A percentile compares a stretch with the other conserved stretches of the same genome.
Conservation (phyloP, 2,113 vertebrate genomes). For the Mustelus asterias region DNA sequence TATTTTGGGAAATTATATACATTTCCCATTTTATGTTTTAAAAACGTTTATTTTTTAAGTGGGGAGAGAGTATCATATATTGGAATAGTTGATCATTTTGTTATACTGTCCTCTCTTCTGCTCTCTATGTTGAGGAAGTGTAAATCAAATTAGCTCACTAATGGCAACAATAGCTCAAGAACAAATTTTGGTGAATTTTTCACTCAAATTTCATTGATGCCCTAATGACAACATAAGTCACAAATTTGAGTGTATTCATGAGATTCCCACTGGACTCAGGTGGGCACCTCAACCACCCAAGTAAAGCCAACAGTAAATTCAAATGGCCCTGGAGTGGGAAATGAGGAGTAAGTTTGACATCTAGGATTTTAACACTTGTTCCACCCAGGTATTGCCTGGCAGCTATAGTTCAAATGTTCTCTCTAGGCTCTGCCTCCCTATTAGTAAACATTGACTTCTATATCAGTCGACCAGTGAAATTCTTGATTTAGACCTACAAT, state of each 20-base stretch:
- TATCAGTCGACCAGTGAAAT: background rate
- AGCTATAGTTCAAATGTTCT: background rate
- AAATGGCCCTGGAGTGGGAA: background rate
- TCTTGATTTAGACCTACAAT: background rate
- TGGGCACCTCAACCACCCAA: background rate
- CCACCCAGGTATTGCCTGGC: background rate
- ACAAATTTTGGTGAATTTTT: background rate
- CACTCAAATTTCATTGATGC: background rate
- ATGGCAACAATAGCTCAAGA: background rate
- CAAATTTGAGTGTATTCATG: background rate
- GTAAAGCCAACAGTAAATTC: background rate
- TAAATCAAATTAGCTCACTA: too few relatives aligned
- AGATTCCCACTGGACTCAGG: background rate
- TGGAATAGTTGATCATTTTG: too few relatives aligned
- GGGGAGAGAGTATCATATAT: too few relatives aligned
- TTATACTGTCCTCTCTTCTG: too few relatives aligned
- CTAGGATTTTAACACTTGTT: background rate
- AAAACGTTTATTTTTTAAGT: too few relatives aligned
- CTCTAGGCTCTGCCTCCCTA: background rate
- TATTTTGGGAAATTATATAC: too few relatives aligned
- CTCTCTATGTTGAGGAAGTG: too few relatives aligned
- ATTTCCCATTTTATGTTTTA: too few relatives aligned
- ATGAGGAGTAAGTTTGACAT: background rate
- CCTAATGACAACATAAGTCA: background rate
- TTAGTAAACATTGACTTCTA: background rate